These are phyloP conservation scores for Parochlus steinenii DNA, from an alignment of 2,888 invertebrate species.

Conservation along the genomic window DNA sequence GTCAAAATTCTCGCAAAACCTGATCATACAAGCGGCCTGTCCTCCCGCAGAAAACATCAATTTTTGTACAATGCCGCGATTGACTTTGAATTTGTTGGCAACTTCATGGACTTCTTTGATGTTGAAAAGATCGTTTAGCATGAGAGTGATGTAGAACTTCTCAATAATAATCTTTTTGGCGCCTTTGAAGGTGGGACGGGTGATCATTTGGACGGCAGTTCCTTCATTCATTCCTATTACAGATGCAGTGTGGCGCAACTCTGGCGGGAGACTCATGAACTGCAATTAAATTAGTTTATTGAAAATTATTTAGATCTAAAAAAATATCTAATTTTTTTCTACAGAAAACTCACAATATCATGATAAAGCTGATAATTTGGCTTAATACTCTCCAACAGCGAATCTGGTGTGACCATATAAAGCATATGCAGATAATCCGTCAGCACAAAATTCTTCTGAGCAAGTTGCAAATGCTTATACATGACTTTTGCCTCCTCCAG, in stretches of 20 bases:
- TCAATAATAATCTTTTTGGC: conserved; percentile 35
- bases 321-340: too few relatives aligned
- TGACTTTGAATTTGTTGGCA: conserved; percentile 51
- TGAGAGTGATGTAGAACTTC: conserved; percentile 72
- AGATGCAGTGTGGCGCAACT: conserved; percentile 42
- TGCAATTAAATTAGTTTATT: too few relatives aligned
- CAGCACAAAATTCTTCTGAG: conserved; percentile 60
- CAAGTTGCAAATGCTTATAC: conserved; percentile 54
- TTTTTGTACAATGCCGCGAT: conserved; percentile 67
- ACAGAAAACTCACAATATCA: too few relatives aligned
- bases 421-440: conserved; percentile 70
- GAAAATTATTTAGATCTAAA: too few relatives aligned
- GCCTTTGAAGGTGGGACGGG: conserved; percentile 46
- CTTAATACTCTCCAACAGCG: conserved; percentile 38
- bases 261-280: too few relatives aligned
- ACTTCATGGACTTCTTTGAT: conserved; percentile 46
- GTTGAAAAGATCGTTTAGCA: conserved; percentile 64
- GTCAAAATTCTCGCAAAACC: conserved; percentile 62
- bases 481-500: conserved; percentile 50
- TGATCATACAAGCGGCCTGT: conserved; percentile 57
- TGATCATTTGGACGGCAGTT: conserved; percentile 47
- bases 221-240: conserved; percentile 64
- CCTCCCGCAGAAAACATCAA: conserved; percentile 52
- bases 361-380: conserved; percentile 23
- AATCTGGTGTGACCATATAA: conserved; percentile 72